Base-by-base conservation (phyloP, 2,113 vertebrate genomes). In the Ranitomeya variabilis region DNA sequence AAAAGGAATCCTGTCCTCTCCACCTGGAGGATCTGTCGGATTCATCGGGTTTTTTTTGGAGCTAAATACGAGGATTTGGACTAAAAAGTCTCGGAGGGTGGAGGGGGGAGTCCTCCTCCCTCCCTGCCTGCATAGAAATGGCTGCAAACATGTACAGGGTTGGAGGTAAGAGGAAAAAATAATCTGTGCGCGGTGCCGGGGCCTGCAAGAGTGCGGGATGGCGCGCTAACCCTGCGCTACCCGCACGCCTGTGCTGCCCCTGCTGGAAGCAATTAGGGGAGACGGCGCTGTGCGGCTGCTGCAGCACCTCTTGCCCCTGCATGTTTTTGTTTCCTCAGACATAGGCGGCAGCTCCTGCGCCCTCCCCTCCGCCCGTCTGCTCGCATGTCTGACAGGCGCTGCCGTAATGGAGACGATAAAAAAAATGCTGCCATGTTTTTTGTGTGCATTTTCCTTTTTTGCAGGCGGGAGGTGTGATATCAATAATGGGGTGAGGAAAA, bases 141-240 rank as follows among this genome's bases (percentile, higher is more conserved):
- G 96, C 96, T 94, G 96, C 96, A 76, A 96, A 96, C 92, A 96
- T 96, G 96, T 96, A 96, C 95, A 95, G 95, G 95, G 96, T 96
- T 91, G 95, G 96, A 95, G 96, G 96, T 96, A 95, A 94, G 93
- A 81, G 88, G 26, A n/a, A 37, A 14, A 60, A 26, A 78, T 85
- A 55, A 52, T 69, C 83, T 7, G 45, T 21, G 11, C 10, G 5
- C 12, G 10, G 14, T 74, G 66, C 89, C 86, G 15, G 71, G 55
- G 69, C 85, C 85, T 86, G 52, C 8, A 15, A 18, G n/a, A 45
- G 76, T 51, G 45, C 8, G n/a, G 21, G 62, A 76, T 23, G 82
- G n/a, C 31, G 66, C 21, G 64, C n/a, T 67, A 8, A n/a, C 23
- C 21, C 10, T 57, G 9, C 37, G 31, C 11, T 37, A 14, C 78